Evolutionary conservation across 1,140 invertebrate genomes (phyloP).

Genomic region (Patella vulgata): DNA sequence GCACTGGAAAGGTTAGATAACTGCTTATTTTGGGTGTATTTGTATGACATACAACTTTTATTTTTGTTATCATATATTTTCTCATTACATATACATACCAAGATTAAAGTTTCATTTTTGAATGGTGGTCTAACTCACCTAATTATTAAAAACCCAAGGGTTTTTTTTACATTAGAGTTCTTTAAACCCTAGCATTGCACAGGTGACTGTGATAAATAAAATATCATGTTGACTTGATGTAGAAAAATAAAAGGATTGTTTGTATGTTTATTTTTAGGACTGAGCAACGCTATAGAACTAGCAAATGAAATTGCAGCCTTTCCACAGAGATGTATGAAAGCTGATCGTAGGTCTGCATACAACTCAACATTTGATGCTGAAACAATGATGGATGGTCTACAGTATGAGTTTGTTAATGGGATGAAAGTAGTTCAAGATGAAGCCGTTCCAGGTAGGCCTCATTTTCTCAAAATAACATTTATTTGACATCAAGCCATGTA

Average conservation of each 20-base stretch:
- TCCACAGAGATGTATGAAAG: slow-evolving; percentile 79
- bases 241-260: no score
- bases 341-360: slow-evolving; percentile 78
- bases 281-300: slow-evolving; percentile 81
- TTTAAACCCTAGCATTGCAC: neutral
- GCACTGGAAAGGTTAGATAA: slow-evolving; percentile 73
- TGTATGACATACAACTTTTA: no score
- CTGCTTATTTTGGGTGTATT: no score
- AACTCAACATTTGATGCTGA: slow-evolving; percentile 69
- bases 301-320: slow-evolving; percentile 81
- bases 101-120: no score
- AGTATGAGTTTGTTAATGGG: slow-evolving; percentile 77
- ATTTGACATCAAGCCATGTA: no score
- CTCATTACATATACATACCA: neutral
- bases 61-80: no score
- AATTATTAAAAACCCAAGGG: no score
- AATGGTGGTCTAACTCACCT: no score
- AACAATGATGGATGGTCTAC: slow-evolving; percentile 74
- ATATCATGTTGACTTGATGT: no score
- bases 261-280: slow-evolving; percentile 58
- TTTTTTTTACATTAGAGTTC: neutral
- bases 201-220: neutral
- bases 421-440: slow-evolving; percentile 72
- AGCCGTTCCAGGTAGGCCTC: slow-evolving; percentile 54
- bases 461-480: neutral